Evolutionary conservation across 2,888 invertebrate species (phyloP).

Genomic region (Buathra laborator): DNA sequence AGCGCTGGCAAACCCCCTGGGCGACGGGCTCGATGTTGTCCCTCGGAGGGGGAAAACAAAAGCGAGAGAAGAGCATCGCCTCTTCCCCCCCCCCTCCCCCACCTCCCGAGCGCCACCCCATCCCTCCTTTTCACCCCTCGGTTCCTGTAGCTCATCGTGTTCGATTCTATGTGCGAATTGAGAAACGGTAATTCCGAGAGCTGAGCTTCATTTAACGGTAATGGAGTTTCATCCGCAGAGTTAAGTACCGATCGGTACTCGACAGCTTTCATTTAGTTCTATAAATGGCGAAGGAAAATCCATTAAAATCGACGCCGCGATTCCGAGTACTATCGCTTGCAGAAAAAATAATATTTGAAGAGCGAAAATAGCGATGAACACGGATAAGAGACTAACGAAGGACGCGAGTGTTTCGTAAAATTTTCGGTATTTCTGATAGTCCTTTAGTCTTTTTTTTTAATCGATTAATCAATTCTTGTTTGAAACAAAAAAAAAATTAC

Average conservation of each 20-base stretch:
- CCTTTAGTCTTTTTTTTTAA: neutral
- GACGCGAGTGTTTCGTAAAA: neutral
- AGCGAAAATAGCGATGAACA: neutral
- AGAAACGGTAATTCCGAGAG: constrained; percentile 7
- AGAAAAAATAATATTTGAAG: neutral
- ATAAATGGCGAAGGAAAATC: constrained; percentile 3
- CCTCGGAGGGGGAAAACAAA: constrained; percentile 26
- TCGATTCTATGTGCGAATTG: constrained; percentile 15
- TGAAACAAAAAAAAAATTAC: too few relatives aligned
- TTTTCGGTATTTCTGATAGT: neutral
- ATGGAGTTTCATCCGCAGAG: constrained; percentile 21
- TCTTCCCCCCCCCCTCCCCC: neutral
- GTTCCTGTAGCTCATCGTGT: neutral
- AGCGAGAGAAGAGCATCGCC: constrained; percentile 4
- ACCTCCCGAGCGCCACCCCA: constrained; percentile 8
- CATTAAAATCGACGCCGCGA: constrained; percentile 10
- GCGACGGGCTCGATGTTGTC: constrained; percentile 6
- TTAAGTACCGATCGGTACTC: constrained; percentile 13
- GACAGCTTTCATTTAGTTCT: constrained; percentile 15
- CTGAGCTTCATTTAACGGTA: constrained; percentile 10
- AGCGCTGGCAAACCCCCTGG: constrained; percentile 13
- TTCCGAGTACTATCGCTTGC: neutral
- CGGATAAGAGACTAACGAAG: neutral
- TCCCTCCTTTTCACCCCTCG: constrained; percentile 1
- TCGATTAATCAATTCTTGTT: too few relatives aligned